Evolutionary conservation across 1,140 invertebrate species (phyloP).

Genomic region (Araneus ventricosus): DNA sequence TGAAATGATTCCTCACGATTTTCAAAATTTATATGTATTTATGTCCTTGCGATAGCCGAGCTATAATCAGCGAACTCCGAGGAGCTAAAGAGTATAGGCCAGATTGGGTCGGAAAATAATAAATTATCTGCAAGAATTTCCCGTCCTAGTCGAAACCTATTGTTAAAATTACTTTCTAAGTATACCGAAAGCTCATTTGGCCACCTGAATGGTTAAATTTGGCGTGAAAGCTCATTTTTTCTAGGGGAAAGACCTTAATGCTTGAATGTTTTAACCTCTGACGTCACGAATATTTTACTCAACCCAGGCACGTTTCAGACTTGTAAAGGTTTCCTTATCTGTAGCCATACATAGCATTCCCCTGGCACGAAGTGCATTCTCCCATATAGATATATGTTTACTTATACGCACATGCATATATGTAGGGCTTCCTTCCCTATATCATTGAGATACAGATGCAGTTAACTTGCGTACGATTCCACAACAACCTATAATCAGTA

Average conservation of each 20-base stretch:
- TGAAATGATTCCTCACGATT: slow-evolving; percentile 17
- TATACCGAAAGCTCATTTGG: neutral
- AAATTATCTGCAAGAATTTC: slow-evolving; percentile 15
- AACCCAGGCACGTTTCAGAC: slow-evolving; percentile 36
- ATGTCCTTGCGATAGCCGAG: neutral
- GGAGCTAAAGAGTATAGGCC: slow-evolving; percentile 7
- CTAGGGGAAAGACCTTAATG: neutral
- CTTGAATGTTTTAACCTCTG: slow-evolving; percentile 50
- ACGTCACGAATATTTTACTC: slow-evolving; percentile 38
- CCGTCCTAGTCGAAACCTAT: neutral
- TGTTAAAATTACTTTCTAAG: slow-evolving; percentile 23
- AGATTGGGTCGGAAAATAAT: slow-evolving; percentile 6
- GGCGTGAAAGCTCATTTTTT: neutral
- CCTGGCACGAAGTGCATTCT: neutral
- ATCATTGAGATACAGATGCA: slow-evolving; percentile 8
- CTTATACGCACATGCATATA: neutral
- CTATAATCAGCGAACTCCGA: neutral
- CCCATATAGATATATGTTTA: slow-evolving; percentile 29
- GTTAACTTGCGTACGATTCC: slow-evolving; percentile 6
- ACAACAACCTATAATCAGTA: slow-evolving; percentile 69
- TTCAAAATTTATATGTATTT: slow-evolving; percentile 20
- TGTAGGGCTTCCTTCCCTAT: neutral
- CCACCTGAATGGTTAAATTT: neutral
- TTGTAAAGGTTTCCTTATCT: slow-evolving; percentile 14
- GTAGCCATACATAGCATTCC: no score